Evolutionary conservation across 2,797 vertebrate species (phyloP), one percentile per base, ranked within the genome.

Genomic region (Catostomus latipinnis): DNA sequence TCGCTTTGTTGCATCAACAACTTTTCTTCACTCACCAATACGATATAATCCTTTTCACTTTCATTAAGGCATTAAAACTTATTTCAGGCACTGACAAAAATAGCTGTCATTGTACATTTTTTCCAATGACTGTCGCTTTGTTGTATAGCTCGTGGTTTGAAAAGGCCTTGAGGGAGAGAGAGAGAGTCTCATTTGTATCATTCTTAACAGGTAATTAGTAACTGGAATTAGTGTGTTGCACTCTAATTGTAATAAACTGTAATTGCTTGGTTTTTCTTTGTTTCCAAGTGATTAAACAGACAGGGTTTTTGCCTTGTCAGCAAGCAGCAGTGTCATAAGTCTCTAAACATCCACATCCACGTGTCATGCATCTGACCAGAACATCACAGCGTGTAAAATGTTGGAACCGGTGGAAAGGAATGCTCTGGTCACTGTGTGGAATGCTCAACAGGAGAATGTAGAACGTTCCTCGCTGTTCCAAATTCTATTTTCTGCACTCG

Each of bases 401-500:
- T 54, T 71, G 76, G 34, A 71, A 22, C 5, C 16, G 12, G n/a
- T 34, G 68, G 69, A 71, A 45, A 34, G 74, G 72, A 56, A 62
- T 65, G 50, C 43, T 72, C 69, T 67, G 70, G 81, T 72, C 74
- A 53, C 13, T 18, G 2, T 12, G 52, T n/a, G 34, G 81, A 78
- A 78, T 76, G 74, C 46, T 69, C 48, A 67, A n/a, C 56, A 58
- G 14, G 18, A 68, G 46, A 62, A 72, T 43, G n/a, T 1, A 61
- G 71, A 78, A 71, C 10, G 13, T 50, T 18, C 1, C 46, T 76
- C 62, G 67, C 22, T 45, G n/a, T 78, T 78, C 61, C 61, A 60
- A 45, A 50, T 57, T 69, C 66, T 75, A 74, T 82, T 74, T 76
- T 80, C 54, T 76, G 62, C 43, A 1, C 14, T 70, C 22, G 2